A percentile compares a stretch with the other conserved stretches of the same genome.
Evolutionary conservation across 2,888 invertebrate species (phyloP).

Genomic region (Perdita meconis): DNA sequence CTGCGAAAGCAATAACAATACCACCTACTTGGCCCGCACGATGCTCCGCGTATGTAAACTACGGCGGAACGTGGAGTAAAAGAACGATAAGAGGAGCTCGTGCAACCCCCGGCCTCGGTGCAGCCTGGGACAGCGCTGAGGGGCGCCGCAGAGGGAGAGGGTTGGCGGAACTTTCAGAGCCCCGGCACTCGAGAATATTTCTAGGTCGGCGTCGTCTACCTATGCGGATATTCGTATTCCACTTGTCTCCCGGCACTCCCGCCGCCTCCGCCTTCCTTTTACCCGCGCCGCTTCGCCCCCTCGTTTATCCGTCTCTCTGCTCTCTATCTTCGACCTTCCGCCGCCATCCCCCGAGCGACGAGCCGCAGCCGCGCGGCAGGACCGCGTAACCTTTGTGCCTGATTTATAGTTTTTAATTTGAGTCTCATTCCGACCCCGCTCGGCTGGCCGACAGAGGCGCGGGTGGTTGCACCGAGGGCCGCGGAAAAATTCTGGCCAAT

Average conservation of each 20-base stretch:
- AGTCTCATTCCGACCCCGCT: slow-evolving; percentile 75
- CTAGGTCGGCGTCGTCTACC: slow-evolving; percentile 64
- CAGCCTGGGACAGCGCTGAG: slow-evolving; percentile 21
- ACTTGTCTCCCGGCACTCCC: slow-evolving; percentile 41
- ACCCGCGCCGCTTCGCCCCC: slow-evolving; percentile 33
- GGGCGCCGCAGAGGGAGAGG: slow-evolving; percentile 5
- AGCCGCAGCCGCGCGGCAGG: slow-evolving; percentile 33
- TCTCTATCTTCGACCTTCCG: slow-evolving; percentile 43
- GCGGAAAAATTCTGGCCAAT: slow-evolving; percentile 75
- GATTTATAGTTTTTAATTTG: slow-evolving; percentile 82
- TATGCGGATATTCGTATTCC: slow-evolving; percentile 66
- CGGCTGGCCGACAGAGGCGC: not conserved
- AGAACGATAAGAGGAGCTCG: slow-evolving; percentile 58
- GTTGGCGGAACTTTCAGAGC: slow-evolving; percentile 51
- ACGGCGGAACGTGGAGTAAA: slow-evolving; percentile 52
- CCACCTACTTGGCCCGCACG: slow-evolving; percentile 59
- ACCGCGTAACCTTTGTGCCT: slow-evolving; percentile 73
- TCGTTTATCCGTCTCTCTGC: slow-evolving; percentile 57
- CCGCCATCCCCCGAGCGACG: slow-evolving; percentile 36
- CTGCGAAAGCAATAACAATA: slow-evolving; percentile 75
- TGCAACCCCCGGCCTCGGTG: slow-evolving; percentile 21
- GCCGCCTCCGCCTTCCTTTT: slow-evolving; percentile 36
- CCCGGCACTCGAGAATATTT: slow-evolving; percentile 63
- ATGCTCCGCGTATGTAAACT: slow-evolving; percentile 61
- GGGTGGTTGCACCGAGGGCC: slow-evolving; percentile 20